Evolutionary conservation across 2,888 invertebrate species (phyloP), one percentile per base, ranked within the genome.

Genomic region (Emmelina monodactyla): DNA sequence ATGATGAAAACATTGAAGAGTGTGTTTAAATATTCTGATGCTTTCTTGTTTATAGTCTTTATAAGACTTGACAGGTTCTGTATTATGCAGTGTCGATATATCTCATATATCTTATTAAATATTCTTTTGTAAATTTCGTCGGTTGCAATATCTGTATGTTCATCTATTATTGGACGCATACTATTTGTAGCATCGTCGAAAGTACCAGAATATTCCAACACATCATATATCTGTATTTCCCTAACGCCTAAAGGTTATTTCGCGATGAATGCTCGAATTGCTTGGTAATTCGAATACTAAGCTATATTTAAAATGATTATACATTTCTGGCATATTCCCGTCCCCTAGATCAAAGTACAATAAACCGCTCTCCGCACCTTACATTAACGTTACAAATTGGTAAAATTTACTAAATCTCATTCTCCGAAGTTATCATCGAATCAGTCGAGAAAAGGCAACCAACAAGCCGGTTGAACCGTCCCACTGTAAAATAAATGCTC

Each of bases 241-340:
- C 65, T 71, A 69, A 62, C 46, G 45, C 50, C 72, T 70, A 71
- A 65, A n/a, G n/a, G 53, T 52, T 79, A 79, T 79, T 79, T 78
- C 79, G 79, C 78, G 78, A 78, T 78, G 79, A 79, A 79, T 78
- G 78, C 53, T 71, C 73, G 70, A 72, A 76, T 75, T 72, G 69
- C 71, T 73, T 73, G 65, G 78, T 75, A 73, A 78, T 78, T 71
- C 75, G 71, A 70, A 51, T 55, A 62, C 66, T 75, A 73, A 65
- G 61, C 64, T 72, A 67, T 62, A 67, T 62, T 70, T 69, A 60
- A 66, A 66, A 64, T 65, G 25, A 19, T 29, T 10, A n/a, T n/a
- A 7, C 64, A 65, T 63, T 62, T 71, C 72, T 72, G 72, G 71
- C 73, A 57, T 67, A 55, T 55, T 29, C 59, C 50, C 55, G 50